Evolutionary conservation across 2,797 vertebrate genomes (phyloP).

Genomic region (Echiichthys vipera): DNA sequence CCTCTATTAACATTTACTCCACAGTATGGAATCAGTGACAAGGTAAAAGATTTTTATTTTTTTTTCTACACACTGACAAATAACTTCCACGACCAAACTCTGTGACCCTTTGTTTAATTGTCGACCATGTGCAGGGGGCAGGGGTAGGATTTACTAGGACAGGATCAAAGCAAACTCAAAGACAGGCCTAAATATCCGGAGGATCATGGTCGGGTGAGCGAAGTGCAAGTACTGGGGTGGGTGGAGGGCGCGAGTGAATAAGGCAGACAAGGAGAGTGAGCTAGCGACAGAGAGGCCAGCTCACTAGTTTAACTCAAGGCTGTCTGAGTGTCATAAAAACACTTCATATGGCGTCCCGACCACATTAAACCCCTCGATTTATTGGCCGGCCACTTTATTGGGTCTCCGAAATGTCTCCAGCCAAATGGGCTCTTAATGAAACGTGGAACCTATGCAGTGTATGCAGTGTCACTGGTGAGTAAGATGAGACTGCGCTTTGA

Average conservation of each 20-base stretch:
- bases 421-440: slow-evolving; percentile 67
- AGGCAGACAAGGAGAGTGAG: background rate
- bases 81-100: slow-evolving; percentile 54
- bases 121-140: slow-evolving; percentile 24
- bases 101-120: slow-evolving; percentile 61
- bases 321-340: slow-evolving; percentile 61
- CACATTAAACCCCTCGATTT: slow-evolving; percentile 66
- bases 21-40: slow-evolving; percentile 12
- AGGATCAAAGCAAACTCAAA: slow-evolving; percentile 65
- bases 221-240: slow-evolving; percentile 12
- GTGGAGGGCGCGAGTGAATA: background rate
- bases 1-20: slow-evolving; percentile 40
- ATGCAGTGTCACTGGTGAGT: slow-evolving; percentile 40
- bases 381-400: slow-evolving; percentile 60
- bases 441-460: slow-evolving; percentile 20
- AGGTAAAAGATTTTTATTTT: background rate
- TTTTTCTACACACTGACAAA: slow-evolving; percentile 13
- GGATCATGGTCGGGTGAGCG: slow-evolving; percentile 48
- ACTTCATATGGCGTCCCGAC: slow-evolving; percentile 42
- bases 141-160: slow-evolving; percentile 9
- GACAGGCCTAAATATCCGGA: slow-evolving; percentile 51
- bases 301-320: slow-evolving; percentile 33
- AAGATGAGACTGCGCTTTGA: slow-evolving; percentile 39
- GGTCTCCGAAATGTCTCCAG: slow-evolving; percentile 53
- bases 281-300: slow-evolving; percentile 15